Conservation (phyloP, 2,113 vertebrate species). For the Cyprinus carpio region DNA sequence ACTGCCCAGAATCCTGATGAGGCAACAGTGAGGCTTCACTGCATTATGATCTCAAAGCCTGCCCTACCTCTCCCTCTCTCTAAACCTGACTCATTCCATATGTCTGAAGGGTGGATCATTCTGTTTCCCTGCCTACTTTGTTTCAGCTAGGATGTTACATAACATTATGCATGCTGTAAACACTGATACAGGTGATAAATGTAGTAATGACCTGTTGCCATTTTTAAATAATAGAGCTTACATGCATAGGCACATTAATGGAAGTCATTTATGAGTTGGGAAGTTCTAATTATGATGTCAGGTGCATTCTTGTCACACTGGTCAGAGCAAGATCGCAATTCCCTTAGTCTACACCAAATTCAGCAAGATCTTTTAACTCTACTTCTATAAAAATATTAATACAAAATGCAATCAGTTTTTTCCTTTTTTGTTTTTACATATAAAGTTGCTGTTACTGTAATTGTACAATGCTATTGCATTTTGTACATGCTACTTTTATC, state of each 20-base stretch:
- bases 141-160: neutral
- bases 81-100: slow-evolving; percentile 19
- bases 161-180: neutral
- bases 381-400: too few relatives aligned
- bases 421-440: too few relatives aligned
- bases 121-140: neutral
- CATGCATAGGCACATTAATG: neutral
- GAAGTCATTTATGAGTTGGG: neutral
- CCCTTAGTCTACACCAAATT: too few relatives aligned
- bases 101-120: slow-evolving; percentile 27
- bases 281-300: too few relatives aligned
- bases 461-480: too few relatives aligned
- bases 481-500: too few relatives aligned
- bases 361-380: too few relatives aligned
- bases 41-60: slow-evolving; percentile 44
- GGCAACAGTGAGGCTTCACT: slow-evolving; percentile 48
- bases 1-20: slow-evolving; percentile 51
- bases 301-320: too few relatives aligned
- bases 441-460: too few relatives aligned
- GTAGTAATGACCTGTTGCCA: neutral
- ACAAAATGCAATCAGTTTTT: too few relatives aligned
- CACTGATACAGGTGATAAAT: neutral
- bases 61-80: slow-evolving; percentile 3
- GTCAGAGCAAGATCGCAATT: too few relatives aligned
- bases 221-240: neutral